phyloP scores from a whole-genome alignment of 1,140 invertebrate species.

The Archivesica marissinica region DNA sequence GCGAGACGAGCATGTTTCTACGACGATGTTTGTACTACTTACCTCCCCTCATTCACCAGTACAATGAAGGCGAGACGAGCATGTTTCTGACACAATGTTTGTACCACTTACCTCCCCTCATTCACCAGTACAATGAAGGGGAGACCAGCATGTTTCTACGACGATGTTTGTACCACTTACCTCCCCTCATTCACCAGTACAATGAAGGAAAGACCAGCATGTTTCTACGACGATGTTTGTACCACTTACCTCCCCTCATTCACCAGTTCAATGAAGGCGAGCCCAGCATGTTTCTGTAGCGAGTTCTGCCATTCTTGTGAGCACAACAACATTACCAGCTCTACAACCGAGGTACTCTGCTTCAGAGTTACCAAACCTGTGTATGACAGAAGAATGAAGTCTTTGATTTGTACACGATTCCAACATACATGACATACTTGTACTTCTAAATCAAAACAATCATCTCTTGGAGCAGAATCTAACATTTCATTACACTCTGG shows the following conservation, averaged over 20 bases:
- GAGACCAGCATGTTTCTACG: conserved; percentile 99
- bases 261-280: conserved; percentile 99
- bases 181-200: conserved; percentile 99
- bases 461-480: too few species aligned
- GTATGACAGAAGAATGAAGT: too few species aligned
- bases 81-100: too few species aligned
- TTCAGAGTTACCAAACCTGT: conserved; percentile 97
- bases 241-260: conserved; percentile 94
- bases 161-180: conserved; percentile 88
- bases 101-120: conserved; percentile 90
- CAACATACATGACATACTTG: too few species aligned
- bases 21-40: conserved; percentile 88
- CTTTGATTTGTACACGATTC: too few species aligned
- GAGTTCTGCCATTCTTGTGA: conserved; percentile 99
- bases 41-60: conserved; percentile 98
- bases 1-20: conserved; percentile 99
- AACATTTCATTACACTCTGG: too few species aligned
- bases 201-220: conserved; percentile 99
- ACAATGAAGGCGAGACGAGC: conserved; percentile 99
- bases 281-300: conserved; percentile 98
- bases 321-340: conserved; percentile 99
- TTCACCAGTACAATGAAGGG: conserved; percentile 99
- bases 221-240: conserved; percentile 98
- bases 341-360: conserved; percentile 98
- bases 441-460: too few species aligned